phyloP scores from a whole-genome alignment of 2,113 vertebrate genomes.

The Notiomystis cincta region DNA sequence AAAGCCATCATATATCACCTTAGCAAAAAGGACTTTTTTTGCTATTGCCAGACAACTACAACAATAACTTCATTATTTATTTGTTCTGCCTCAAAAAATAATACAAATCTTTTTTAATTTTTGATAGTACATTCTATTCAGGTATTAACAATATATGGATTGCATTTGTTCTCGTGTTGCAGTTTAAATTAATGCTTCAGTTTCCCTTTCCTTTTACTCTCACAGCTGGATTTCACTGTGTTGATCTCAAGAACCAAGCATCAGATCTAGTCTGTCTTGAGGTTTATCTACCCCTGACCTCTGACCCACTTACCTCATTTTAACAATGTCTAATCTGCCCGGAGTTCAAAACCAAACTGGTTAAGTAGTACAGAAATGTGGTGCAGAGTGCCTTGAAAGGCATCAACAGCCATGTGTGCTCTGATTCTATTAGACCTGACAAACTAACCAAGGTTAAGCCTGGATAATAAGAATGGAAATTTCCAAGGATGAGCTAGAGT shows the following conservation, averaged over 20 bases:
- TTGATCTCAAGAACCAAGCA: not conserved
- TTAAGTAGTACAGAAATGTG: not conserved
- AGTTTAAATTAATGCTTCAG: not conserved
- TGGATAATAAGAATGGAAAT: not conserved
- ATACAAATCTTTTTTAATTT: not conserved
- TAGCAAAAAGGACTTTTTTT: not conserved
- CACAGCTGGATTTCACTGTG: not conserved
- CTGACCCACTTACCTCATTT: not conserved
- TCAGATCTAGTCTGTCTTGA: not conserved
- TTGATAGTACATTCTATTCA: not conserved
- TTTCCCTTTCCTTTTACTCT: not conserved
- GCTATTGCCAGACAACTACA: not conserved
- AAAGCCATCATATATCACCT: not conserved
- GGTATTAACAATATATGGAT: not conserved
- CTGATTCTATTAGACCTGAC: not conserved
- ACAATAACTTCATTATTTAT: not conserved
- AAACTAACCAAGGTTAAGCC: not conserved
- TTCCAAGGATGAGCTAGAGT: not conserved
- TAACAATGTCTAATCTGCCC: not conserved
- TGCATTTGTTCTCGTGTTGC: not conserved
- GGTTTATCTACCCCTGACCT: not conserved
- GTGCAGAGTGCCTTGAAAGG: not conserved
- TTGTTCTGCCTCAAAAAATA: not conserved
- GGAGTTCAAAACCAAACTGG: not conserved
- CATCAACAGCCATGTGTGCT: not conserved